These are phyloP conservation scores for Oenanthe melanoleuca DNA, from an alignment of 2,113 vertebrate genomes.

Conservation along the genomic window DNA sequence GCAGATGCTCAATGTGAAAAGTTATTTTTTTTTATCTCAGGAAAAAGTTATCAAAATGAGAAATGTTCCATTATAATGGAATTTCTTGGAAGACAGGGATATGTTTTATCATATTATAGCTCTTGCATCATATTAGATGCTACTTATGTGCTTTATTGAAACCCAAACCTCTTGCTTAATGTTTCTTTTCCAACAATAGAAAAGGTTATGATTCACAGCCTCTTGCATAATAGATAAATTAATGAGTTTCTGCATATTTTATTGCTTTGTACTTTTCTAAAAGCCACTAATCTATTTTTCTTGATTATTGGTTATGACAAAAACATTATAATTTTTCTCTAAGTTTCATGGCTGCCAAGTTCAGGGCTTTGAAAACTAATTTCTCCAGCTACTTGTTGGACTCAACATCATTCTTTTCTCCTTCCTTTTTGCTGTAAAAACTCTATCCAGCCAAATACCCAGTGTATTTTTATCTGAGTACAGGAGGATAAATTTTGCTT, in stretches of 20 bases:
- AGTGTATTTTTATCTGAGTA: neutral
- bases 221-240: slow-evolving; percentile 65
- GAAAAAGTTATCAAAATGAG: slow-evolving; percentile 72
- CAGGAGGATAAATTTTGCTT: slow-evolving; percentile 20
- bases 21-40: slow-evolving; percentile 16
- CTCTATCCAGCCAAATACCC: neutral
- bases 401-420: neutral
- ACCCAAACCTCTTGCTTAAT: slow-evolving; percentile 37
- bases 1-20: slow-evolving; percentile 56
- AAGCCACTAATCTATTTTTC: slow-evolving; percentile 30
- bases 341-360: neutral
- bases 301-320: slow-evolving; percentile 43
- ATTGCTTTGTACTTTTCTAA: slow-evolving; percentile 65
- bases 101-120: slow-evolving; percentile 42
- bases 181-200: slow-evolving; percentile 40
- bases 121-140: slow-evolving; percentile 58
- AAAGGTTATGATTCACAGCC: slow-evolving; percentile 64
- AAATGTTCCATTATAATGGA: slow-evolving; percentile 65
- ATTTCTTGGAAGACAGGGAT: slow-evolving; percentile 63
- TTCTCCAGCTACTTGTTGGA: neutral
- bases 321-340: neutral
- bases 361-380: neutral
- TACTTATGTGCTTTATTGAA: slow-evolving; percentile 51
- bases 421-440: neutral
- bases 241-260: slow-evolving; percentile 71